Conservation (phyloP, 2,888 invertebrate species). For the Drosophila meridiana region DNA sequence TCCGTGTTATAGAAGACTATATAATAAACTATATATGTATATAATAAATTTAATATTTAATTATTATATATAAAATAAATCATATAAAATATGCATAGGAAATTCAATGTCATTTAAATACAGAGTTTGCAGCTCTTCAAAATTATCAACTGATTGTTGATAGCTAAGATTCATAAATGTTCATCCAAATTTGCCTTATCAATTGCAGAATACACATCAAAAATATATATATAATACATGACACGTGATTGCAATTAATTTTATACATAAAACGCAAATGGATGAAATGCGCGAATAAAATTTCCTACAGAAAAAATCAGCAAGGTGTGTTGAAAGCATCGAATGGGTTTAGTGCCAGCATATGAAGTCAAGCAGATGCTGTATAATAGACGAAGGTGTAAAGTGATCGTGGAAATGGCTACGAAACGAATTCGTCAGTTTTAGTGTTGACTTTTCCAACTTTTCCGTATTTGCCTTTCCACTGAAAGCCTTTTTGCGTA, state of each 20-base stretch:
- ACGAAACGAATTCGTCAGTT: not conserved
- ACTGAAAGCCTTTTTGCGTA: slow-evolving; percentile 7
- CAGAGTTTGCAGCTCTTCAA: too few relatives aligned
- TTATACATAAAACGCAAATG: slow-evolving; percentile 6
- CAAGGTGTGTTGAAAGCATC: slow-evolving; percentile 42
- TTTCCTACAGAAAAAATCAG: slow-evolving; percentile 29
- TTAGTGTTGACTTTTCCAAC: not conserved
- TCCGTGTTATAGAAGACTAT: too few relatives aligned
- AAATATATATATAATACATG: not conserved
- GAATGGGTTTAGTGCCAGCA: slow-evolving; percentile 10
- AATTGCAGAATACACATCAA: not conserved
- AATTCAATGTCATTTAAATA: too few relatives aligned
- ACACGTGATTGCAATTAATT: not conserved
- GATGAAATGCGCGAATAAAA: slow-evolving; percentile 16
- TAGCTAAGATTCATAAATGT: not conserved
- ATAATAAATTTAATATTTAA: too few relatives aligned
- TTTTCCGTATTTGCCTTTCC: not conserved
- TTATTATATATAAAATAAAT: too few relatives aligned
- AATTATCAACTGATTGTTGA: not conserved
- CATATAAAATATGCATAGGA: too few relatives aligned
- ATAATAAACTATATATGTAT: too few relatives aligned
- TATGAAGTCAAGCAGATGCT: slow-evolving; percentile 19
- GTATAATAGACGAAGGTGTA: slow-evolving; percentile 14
- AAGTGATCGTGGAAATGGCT: slow-evolving; percentile 17
- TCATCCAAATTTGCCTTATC: not conserved